phyloP scores from a whole-genome alignment of 2,113 vertebrate species.

The Equus quagga region DNA sequence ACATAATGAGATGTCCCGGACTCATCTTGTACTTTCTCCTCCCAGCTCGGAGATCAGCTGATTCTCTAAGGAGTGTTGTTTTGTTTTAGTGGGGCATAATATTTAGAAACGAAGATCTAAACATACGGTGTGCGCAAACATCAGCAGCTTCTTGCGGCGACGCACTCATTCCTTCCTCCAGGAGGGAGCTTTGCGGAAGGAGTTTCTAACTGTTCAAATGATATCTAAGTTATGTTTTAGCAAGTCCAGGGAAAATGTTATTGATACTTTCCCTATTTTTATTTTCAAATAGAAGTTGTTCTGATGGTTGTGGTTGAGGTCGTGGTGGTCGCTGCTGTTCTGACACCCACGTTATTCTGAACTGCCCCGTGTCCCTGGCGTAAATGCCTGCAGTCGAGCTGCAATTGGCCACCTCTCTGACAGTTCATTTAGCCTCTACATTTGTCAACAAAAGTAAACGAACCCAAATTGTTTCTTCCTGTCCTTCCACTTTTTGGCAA shows the following conservation, averaged over 20 bases:
- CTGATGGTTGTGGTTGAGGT: background rate
- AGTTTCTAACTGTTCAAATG: background rate
- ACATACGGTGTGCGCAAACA: background rate
- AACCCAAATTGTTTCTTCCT: background rate
- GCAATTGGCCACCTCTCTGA: background rate
- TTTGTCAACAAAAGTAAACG: background rate
- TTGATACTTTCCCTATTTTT: background rate
- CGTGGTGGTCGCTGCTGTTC: background rate
- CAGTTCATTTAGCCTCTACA: background rate
- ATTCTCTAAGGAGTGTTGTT: background rate
- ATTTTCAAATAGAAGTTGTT: background rate
- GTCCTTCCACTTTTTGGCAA: background rate
- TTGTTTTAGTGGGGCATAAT: background rate
- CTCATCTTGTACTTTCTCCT: background rate
- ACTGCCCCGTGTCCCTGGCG: background rate
- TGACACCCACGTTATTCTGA: background rate
- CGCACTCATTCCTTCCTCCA: background rate
- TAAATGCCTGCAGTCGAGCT: background rate
- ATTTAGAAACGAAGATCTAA: slow-evolving; percentile 33
- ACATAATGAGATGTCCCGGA: background rate
- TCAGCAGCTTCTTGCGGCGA: background rate
- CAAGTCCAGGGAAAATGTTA: background rate
- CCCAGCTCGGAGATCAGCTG: background rate
- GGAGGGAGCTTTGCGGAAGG: background rate
- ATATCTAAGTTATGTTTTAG: background rate